These are phyloP conservation scores for Drosophila parabipectinata DNA, from an alignment of 1,140 invertebrate species.

Conservation along the genomic window DNA sequence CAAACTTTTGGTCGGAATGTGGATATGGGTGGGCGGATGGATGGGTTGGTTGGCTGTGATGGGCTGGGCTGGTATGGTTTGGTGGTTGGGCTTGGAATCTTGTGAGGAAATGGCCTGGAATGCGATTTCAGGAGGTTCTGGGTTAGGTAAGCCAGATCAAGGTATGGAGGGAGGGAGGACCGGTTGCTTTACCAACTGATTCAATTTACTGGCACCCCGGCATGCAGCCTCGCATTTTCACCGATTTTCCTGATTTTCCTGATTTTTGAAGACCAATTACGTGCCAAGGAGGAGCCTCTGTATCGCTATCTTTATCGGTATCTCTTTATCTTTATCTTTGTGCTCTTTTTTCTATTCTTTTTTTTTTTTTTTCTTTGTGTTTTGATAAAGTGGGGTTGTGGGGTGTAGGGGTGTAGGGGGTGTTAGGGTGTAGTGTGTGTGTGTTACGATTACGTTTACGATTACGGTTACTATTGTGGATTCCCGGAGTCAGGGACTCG, in stretches of 20 bases:
- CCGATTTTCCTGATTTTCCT: conserved; percentile 53
- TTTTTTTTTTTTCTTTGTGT: conserved; percentile 12
- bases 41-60: background rate
- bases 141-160: background rate
- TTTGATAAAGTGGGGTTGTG: conserved; percentile 57
- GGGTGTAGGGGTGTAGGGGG: background rate
- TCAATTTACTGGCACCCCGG: conserved; percentile 50
- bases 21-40: conserved; percentile 12
- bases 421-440: background rate
- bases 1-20: conserved; percentile 46
- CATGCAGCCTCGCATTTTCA: conserved; percentile 2
- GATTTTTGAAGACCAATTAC: conserved; percentile 70
- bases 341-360: background rate
- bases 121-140: conserved; percentile 10
- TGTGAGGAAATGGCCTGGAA: conserved; percentile 28
- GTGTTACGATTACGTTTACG: conserved; percentile 45
- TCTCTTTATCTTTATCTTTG: background rate
- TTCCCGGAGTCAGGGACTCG: conserved; percentile 3
- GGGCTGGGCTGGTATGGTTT: background rate
- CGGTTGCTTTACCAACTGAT: conserved; percentile 35
- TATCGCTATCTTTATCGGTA: conserved; percentile 5
- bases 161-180: no score
- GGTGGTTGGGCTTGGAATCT: background rate
- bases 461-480: conserved; percentile 47
- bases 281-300: conserved; percentile 21